These are phyloP conservation scores for Musca vetustissima DNA, from an alignment of 1,140 invertebrate genomes.

Conservation along the genomic window DNA sequence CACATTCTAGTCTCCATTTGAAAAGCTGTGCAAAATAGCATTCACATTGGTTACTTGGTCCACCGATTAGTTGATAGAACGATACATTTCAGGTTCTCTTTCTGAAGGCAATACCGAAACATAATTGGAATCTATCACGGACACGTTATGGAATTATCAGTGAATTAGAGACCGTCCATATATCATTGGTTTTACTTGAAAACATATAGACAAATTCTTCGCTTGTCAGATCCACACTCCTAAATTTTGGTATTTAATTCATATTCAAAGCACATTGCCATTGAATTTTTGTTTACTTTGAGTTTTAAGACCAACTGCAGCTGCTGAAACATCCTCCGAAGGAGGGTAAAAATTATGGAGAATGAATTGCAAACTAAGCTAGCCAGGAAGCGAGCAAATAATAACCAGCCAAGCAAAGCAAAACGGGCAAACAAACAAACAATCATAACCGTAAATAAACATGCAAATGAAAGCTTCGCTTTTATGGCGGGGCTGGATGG, in stretches of 20 bases:
- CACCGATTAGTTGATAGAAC: too few species aligned
- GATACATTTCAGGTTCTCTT: too few species aligned
- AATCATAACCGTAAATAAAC: slow-evolving; percentile 24
- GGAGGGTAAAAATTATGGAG: neutral
- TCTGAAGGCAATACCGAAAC: too few species aligned
- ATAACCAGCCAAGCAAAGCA: neutral
- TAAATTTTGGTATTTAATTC: neutral
- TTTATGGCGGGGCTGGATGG: neutral
- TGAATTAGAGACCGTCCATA: too few species aligned
- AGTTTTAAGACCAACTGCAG: neutral
- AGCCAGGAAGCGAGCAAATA: neutral
- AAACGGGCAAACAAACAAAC: slow-evolving; percentile 1
- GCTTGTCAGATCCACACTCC: too few species aligned
- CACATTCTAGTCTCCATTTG: too few species aligned
- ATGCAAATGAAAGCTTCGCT: slow-evolving; percentile 18
- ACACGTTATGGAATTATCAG: too few species aligned
- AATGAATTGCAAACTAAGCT: neutral
- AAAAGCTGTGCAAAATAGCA: too few species aligned
- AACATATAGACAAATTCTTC: too few species aligned
- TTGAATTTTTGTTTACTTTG: neutral
- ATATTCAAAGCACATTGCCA: slow-evolving; percentile 12
- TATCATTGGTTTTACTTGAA: too few species aligned
- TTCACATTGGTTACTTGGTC: too few species aligned
- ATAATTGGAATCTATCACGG: too few species aligned
- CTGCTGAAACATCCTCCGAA: neutral